Conservation (phyloP, 2,888 invertebrate species). For the Drosophila greeni region DNA sequence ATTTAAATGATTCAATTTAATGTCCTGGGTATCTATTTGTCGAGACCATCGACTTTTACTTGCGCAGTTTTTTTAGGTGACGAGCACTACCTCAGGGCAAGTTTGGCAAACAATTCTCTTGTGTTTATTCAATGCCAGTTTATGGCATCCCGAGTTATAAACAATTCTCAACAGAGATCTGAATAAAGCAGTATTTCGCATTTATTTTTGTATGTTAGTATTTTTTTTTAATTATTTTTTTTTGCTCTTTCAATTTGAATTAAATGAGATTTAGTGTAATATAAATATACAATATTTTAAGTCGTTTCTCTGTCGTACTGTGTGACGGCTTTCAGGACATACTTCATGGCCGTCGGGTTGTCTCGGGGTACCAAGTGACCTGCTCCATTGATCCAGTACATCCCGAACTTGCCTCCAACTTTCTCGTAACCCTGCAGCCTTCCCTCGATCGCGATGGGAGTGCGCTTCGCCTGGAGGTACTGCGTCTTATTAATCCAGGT, state of each 20-base stretch:
- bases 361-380: conserved; percentile 81
- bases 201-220: not conserved
- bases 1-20: no score
- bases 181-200: not conserved
- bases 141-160: conserved; percentile 15
- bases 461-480: conserved; percentile 81
- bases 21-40: not conserved
- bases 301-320: conserved; percentile 1
- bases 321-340: conserved; percentile 80
- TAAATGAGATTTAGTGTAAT: not conserved
- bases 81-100: conserved; percentile 1
- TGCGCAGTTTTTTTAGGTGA: not conserved
- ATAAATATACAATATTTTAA: not conserved
- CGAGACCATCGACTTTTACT: not conserved
- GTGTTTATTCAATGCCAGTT: conserved; percentile 6
- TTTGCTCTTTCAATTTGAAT: not conserved
- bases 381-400: conserved; percentile 78
- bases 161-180: not conserved
- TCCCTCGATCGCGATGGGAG: conserved; percentile 81
- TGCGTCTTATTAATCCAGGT: conserved; percentile 74
- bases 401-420: conserved; percentile 79
- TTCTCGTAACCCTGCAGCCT: conserved; percentile 87
- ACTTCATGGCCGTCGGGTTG: conserved; percentile 84
- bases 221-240: not conserved
- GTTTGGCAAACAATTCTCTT: not conserved